These are phyloP conservation scores for Macrophya alboannulata DNA, from an alignment of 2,888 invertebrate species.

Conservation along the genomic window DNA sequence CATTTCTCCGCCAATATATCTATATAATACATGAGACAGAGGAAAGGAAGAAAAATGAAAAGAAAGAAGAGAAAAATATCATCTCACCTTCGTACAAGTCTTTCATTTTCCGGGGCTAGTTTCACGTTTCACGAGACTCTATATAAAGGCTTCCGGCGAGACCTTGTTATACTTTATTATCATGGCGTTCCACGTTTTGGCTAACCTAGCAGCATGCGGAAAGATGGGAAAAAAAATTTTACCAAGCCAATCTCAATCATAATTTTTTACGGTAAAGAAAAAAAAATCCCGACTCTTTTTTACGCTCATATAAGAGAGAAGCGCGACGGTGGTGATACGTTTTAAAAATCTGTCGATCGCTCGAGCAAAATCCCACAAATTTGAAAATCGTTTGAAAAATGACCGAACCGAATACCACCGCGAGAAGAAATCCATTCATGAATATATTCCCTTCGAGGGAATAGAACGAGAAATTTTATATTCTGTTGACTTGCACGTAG, in stretches of 20 bases:
- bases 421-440: neutral
- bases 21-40: neutral
- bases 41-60: constrained; percentile 5
- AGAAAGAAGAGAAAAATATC: constrained; percentile 20
- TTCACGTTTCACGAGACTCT: constrained; percentile 41
- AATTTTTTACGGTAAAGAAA: neutral
- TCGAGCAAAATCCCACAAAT: neutral
- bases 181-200: neutral
- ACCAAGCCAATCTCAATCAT: constrained; percentile 20
- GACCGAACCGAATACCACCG: neutral
- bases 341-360: constrained; percentile 9
- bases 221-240: neutral
- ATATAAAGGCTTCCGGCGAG: constrained; percentile 35
- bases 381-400: neutral
- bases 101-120: constrained; percentile 45
- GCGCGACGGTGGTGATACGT: neutral
- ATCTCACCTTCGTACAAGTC: constrained; percentile 13
- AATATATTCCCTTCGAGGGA: neutral
- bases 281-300: neutral
- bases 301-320: neutral
- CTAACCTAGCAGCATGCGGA: neutral
- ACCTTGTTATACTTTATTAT: constrained; percentile 50
- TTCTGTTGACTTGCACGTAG: constrained; percentile 22
- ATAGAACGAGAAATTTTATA: constrained; percentile 12
- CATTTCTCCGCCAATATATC: neutral